Evolutionary conservation across 2,797 vertebrate species (phyloP).

Genomic region (Echiichthys vipera): DNA sequence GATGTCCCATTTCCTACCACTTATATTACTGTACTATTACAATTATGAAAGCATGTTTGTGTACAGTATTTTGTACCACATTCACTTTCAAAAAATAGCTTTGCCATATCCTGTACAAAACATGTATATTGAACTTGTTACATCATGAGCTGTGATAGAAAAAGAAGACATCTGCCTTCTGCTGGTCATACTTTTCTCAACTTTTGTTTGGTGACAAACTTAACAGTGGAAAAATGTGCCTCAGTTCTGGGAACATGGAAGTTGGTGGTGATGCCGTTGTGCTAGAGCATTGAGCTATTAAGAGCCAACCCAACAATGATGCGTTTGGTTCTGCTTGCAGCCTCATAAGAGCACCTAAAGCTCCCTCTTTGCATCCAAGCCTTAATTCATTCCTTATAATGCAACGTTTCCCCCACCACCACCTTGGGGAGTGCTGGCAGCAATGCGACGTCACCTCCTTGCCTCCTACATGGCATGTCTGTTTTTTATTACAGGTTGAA

Average conservation of each 20-base stretch:
- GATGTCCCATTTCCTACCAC: too few species aligned
- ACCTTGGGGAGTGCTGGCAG: slow-evolving; percentile 74
- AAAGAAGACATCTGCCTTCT: slow-evolving; percentile 53
- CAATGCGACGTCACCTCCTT: slow-evolving; percentile 72
- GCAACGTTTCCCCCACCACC: slow-evolving; percentile 61
- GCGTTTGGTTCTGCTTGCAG: slow-evolving; percentile 65
- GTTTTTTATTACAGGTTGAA: slow-evolving; percentile 84
- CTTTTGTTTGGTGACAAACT: slow-evolving; percentile 70
- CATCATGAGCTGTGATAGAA: not conserved
- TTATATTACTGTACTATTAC: not conserved
- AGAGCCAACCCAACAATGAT: slow-evolving; percentile 58
- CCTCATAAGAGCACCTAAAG: slow-evolving; percentile 71
- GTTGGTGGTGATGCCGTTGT: slow-evolving; percentile 55
- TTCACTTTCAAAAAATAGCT: not conserved
- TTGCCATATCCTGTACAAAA: not conserved
- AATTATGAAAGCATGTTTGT: not conserved
- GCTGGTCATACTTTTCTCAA: slow-evolving; percentile 57
- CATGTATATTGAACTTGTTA: not conserved
- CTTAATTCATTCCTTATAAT: slow-evolving; percentile 78
- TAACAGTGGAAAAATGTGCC: slow-evolving; percentile 71
- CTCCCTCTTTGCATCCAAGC: slow-evolving; percentile 71
- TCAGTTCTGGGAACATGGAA: slow-evolving; percentile 72
- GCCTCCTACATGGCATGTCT: slow-evolving; percentile 79
- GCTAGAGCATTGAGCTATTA: slow-evolving; percentile 64
- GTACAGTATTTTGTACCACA: not conserved